Base-by-base conservation (phyloP, 1,140 invertebrate species). In the Diabrotica virgifera region DNA sequence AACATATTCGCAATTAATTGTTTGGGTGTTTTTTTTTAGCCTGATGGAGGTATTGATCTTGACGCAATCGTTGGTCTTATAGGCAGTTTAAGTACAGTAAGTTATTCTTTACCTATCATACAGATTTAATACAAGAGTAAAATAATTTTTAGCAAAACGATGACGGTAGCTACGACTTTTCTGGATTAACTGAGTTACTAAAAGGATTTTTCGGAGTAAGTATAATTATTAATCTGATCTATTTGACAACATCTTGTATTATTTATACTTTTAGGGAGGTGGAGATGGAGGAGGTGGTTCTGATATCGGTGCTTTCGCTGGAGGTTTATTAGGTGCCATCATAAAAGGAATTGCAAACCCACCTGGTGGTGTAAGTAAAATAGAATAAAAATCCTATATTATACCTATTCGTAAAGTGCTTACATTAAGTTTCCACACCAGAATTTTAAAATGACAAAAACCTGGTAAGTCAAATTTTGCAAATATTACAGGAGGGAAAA, bases 331-430 rank as follows among this genome's bases (percentile, higher is more conserved):
- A 63, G 81, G 81, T 37, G 82, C 81, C 3, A 71, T 80, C 5
- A 73, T 84, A 37, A 79, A 81, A 68, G 83, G 82, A 6, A 68
- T 82, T 4, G 83, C 83, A 0, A 81, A 80, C 14, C 82, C 82
- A 6, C 81, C 81, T 50, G 83, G 82, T 68, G 80, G 82, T 64
- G 83, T 84, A 78, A 69, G 64, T 66, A 40, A 46, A n/a, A 24
- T 4, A 24, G 24, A 24, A 24, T 24, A 24, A 24, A 24, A 24
- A 24, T 24, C 24, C 24, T 24, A 24, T n/a, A n/a, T n/a, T n/a
- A n/a, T n/a, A n/a, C 1, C 4, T 24, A 24, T 24, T 24, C 24
- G 4, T 24, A 24, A 24, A 24, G 24, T 24, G 24, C 24, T 24
- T 4, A 24, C 4, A 24, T 24, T 24, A 24, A 2, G 4, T 24